Percentiles rank a stretch among this genome's conserved stretches.
phyloP scores from a whole-genome alignment of 2,888 invertebrate species.

The Sminthurides aquaticus region DNA sequence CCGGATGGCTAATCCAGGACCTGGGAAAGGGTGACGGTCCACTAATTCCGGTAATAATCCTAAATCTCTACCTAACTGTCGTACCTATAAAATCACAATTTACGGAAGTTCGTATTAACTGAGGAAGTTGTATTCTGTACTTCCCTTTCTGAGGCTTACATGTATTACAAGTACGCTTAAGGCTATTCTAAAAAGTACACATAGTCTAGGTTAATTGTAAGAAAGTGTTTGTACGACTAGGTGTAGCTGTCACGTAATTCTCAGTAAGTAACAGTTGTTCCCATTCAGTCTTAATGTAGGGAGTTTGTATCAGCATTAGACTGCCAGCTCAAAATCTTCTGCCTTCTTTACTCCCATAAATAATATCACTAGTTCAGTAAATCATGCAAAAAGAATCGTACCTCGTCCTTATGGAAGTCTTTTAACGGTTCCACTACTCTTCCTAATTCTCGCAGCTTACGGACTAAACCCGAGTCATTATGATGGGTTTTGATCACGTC shows the following conservation, averaged over 20 bases:
- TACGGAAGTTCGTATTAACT: not conserved
- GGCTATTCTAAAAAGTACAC: not conserved
- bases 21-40: conserved; percentile 95
- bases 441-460: conserved; percentile 64
- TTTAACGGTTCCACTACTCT: conserved; percentile 94
- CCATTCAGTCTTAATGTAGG: conserved; percentile 31
- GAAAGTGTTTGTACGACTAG: too few relatives aligned
- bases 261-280: conserved; percentile 33
- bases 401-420: conserved; percentile 99
- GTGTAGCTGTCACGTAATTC: too few relatives aligned
- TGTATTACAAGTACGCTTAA: too few relatives aligned
- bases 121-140: too few relatives aligned
- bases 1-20: conserved; percentile 94
- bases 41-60: conserved; percentile 80
- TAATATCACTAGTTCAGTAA: too few relatives aligned
- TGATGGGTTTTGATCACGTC: conserved; percentile 98
- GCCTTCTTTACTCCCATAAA: conserved; percentile 38
- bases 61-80: conserved; percentile 78
- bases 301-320: conserved; percentile 39
- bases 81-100: conserved; percentile 52
- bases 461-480: conserved; percentile 93
- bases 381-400: conserved; percentile 45
- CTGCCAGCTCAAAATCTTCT: conserved; percentile 19
- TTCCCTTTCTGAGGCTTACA: too few relatives aligned
- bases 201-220: not conserved